Percentiles rank a stretch among this genome's conserved stretches.
phyloP scores from a whole-genome alignment of 2,797 vertebrate genomes.

The Myripristis murdjan region DNA sequence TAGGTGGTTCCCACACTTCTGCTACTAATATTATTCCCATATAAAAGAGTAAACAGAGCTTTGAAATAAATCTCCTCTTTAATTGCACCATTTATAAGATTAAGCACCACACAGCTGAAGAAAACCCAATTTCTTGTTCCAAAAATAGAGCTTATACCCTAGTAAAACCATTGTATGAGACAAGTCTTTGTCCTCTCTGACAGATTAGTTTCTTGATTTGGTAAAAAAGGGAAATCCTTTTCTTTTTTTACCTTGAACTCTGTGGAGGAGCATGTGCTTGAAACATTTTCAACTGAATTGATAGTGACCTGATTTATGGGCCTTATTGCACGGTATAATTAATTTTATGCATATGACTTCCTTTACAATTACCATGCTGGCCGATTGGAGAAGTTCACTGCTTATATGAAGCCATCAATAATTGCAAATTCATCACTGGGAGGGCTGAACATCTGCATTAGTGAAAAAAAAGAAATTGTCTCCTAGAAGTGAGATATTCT shows the following conservation, averaged over 20 bases:
- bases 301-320: conserved; percentile 94
- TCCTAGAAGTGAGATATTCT: conserved; percentile 58
- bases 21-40: conserved; percentile 3
- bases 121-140: conserved; percentile 54
- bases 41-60: conserved; percentile 31
- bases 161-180: conserved; percentile 36
- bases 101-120: conserved; percentile 43
- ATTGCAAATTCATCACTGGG: conserved; percentile 82
- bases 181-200: conserved; percentile 64
- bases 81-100: conserved; percentile 36
- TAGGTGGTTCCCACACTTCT: conserved; percentile 2
- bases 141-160: conserved; percentile 8
- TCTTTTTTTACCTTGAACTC: conserved; percentile 82
- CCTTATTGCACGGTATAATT: conserved; percentile 91
- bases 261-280: conserved; percentile 80
- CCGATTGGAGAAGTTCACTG: conserved; percentile 92
- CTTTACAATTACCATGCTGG: conserved; percentile 91
- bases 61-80: conserved; percentile 2
- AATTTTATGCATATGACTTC: conserved; percentile 98
- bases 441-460: conserved; percentile 67
- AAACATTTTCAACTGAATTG: conserved; percentile 89
- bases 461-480: conserved; percentile 45
- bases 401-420: conserved; percentile 91
- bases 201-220: conserved; percentile 79
- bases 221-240: conserved; percentile 62